Base-by-base conservation (phyloP, 2,888 invertebrate species). In the Chaetoderma sp. region DNA sequence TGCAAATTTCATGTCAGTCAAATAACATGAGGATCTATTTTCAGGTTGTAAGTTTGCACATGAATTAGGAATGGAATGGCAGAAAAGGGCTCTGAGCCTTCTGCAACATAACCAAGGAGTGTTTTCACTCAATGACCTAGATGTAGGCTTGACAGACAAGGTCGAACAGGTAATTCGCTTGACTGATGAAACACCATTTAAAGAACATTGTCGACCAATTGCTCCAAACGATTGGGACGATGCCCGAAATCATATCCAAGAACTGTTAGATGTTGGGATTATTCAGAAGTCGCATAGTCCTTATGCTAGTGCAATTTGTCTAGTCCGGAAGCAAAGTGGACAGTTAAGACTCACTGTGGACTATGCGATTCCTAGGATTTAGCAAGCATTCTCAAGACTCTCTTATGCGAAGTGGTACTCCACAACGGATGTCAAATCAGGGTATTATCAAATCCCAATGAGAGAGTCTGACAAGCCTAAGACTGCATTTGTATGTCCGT, bases 401-500 rank as follows among this genome's bases (percentile, higher is more conserved):
- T n/a, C n/a, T n/a, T n/a, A n/a, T n/a, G n/a, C n/a, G n/a, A n/a
- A n/a, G n/a, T n/a, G n/a, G n/a, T n/a, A n/a, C n/a, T n/a, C n/a
- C n/a, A n/a, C n/a, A n/a, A n/a, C n/a, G n/a, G n/a, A n/a, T n/a
- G n/a, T n/a, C n/a, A n/a, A n/a, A n/a, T n/a, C n/a, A n/a, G n/a
- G n/a, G n/a, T n/a, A n/a, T n/a, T n/a, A n/a, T n/a, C n/a, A n/a
- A n/a, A n/a, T n/a, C n/a, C n/a, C n/a, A n/a, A 36, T 23, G 42
- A 56, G 30, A n/a, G 36, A 56, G 39, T 18, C 25, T 6, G 42
- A 56, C 18, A 39, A 56, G 25, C 36, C 56, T 21, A 56, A 56
- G 56, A 56, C 56, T 23, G 56, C 56, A 8, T 56, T 56, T 25
- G 39, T 39, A 21, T 56, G 56, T 25, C 56, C 56, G 1, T 23